These are phyloP conservation scores for Psittacus erithacus DNA, from an alignment of 2,113 vertebrate species.

Conservation along the genomic window DNA sequence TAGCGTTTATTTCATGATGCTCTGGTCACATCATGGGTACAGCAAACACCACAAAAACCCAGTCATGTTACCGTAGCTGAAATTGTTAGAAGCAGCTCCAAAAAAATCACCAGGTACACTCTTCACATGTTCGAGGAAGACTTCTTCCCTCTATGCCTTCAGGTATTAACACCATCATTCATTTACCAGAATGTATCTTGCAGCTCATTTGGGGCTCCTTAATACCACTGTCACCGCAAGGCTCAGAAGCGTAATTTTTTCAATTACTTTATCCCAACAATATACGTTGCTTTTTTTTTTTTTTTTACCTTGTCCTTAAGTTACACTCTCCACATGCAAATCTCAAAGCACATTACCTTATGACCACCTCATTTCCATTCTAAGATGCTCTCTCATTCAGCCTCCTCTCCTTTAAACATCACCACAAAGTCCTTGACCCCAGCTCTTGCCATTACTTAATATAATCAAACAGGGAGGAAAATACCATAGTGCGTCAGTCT, in stretches of 20 bases:
- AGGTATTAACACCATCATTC: no score
- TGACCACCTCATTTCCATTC: not conserved
- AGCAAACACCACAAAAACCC: not conserved
- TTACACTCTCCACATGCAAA: not conserved
- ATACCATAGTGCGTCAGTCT: not conserved
- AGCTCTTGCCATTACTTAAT: no score
- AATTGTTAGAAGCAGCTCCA: not conserved
- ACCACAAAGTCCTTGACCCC: not conserved
- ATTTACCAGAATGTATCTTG: no score
- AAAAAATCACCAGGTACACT: not conserved
- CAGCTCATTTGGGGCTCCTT: no score
- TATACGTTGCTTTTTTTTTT: no score
- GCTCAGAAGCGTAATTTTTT: no score
- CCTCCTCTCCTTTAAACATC: not conserved
- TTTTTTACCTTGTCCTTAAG: not conserved
- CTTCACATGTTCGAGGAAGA: no score
- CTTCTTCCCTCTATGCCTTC: no score
- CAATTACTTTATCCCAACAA: no score
- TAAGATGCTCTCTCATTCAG: not conserved
- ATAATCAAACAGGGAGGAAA: not conserved
- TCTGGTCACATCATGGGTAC: not conserved
- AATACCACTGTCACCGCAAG: no score
- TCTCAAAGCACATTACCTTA: not conserved
- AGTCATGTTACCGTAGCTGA: not conserved
- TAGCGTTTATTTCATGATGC: not conserved